These are phyloP conservation scores for Elephantulus edwardii DNA, from an alignment of 2,113 vertebrate genomes.

Conservation along the genomic window DNA sequence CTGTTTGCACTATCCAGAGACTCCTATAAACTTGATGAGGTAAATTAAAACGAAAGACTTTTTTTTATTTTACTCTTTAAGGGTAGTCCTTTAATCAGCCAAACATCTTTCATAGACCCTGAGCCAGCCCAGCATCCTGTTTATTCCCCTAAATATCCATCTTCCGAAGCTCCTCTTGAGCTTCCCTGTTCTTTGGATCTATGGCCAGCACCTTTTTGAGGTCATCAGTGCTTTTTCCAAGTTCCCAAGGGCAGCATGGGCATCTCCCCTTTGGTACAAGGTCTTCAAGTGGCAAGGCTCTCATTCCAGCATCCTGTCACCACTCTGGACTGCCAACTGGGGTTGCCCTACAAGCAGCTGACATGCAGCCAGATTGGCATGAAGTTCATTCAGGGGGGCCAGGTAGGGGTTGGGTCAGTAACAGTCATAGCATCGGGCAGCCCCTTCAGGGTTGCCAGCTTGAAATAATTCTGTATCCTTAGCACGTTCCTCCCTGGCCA, in stretches of 20 bases:
- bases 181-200: constrained; percentile 88
- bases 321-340: constrained; percentile 83
- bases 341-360: constrained; percentile 90
- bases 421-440: constrained; percentile 88
- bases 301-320: constrained; percentile 86
- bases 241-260: constrained; percentile 88
- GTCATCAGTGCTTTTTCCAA: constrained; percentile 87
- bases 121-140: constrained; percentile 85
- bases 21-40: neutral
- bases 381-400: constrained; percentile 85
- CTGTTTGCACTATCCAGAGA: too few species aligned
- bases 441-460: constrained; percentile 87
- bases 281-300: constrained; percentile 88
- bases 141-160: constrained; percentile 84
- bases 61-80: too few species aligned
- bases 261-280: constrained; percentile 90
- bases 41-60: too few species aligned
- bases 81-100: constrained; percentile 69
- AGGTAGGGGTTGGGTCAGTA: constrained; percentile 84
- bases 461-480: constrained; percentile 87
- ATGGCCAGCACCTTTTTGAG: constrained; percentile 85
- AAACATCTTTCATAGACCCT: constrained; percentile 90
- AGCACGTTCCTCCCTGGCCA: constrained; percentile 82
- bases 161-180: constrained; percentile 86
- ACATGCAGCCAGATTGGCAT: constrained; percentile 91